Evolutionary conservation across 2,888 invertebrate species (phyloP), one percentile per base, ranked within the genome.

Genomic region (Lissonota sp.): DNA sequence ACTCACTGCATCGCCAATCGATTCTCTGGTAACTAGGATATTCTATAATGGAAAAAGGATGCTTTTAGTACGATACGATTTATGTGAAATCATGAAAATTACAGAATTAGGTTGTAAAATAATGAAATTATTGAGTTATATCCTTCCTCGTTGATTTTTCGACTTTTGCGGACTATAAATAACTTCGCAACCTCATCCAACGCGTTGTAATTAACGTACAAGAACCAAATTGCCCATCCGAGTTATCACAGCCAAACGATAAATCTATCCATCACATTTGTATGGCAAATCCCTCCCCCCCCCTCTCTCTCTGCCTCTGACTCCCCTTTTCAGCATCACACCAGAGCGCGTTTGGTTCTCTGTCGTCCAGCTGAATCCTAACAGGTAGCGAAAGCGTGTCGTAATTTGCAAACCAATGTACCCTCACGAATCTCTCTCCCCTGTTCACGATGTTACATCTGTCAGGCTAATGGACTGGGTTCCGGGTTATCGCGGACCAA

Each of bases 361-460:
- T 67, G 44, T 58, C 71, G 63, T 44, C 67, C 6, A 71, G 26
- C 26, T 26, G 1, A 26, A 26, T 26, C 26, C 62, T 55, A 79
- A 85, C 89, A 88, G 87, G 88, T 88, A 87, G 79, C 75, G 60
- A 39, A 74, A 63, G 86, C 85, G 84, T 87, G 89, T 87, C 87
- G 90, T 88, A 89, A 90, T 90, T 90, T 89, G 89, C 88, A 89
- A 86, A 87, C 88, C 88, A 86, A 89, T 89, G 88, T 87, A 78
- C 75, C 69, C 67, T 78, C 74, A 70, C 64, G 53, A 46, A 74
- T 37, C 40, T 51, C 71, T 60, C 72, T 16, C 40, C 53, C 55
- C 66, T 62, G 51, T 85, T 86, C 88, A 87, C 87, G 85, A 86
- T 85, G 87, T 88, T 89, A 89, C 88, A 89, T 89, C 89, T 90